Evolutionary conservation across 2,113 vertebrate species (phyloP), one percentile per base, ranked within the genome.

Genomic region (Mastomys coucha): DNA sequence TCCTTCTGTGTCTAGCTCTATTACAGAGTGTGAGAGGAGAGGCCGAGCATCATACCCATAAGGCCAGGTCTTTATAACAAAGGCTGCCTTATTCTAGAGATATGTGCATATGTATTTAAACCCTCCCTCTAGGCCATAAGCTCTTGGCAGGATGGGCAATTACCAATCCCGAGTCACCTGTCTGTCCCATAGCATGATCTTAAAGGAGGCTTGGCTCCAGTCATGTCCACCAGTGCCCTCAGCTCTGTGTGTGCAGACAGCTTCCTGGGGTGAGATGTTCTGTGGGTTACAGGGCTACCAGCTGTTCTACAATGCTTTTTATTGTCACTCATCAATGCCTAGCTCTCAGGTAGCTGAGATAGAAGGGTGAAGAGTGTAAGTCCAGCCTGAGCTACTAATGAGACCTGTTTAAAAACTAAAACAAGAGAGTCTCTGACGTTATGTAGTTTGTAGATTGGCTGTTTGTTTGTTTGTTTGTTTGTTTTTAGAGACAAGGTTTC

Each of bases 1-100:
- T 42, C 63, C 36, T 42, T 89, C 53, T 93, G 67, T 92, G 49
- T 91, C 69, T 45, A 67, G 39, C 51, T 36, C 49, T 28, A 39
- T 76, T 85, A 60, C 53, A 78, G 60, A 92, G 84, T 63, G 76
- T 88, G 51, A 94, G 65, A 10, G 6, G 58, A 22, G 58, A 76
- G 53, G 13, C 75, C 88, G 49, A 51, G 31, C 88, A 56, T 85
- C 49, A 31, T 93, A 33, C 28, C 1, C 28, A 28, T 63, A 42
- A 91, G 49, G 33, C 17, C 69, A 89, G 75, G 26, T 81, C 22
- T 67, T 92, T 95, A 51, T 24, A 95, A 91, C 73, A 73, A 93
- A 94, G 14, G 45, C 51, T 91, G 53, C 42, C 85, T 95, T 89
- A 60, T 94, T 92, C 75, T 90, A 76, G 42, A 80, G n/a, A 45